These are phyloP conservation scores for Molanna angustata DNA, from an alignment of 2,888 invertebrate genomes.

Conservation along the genomic window DNA sequence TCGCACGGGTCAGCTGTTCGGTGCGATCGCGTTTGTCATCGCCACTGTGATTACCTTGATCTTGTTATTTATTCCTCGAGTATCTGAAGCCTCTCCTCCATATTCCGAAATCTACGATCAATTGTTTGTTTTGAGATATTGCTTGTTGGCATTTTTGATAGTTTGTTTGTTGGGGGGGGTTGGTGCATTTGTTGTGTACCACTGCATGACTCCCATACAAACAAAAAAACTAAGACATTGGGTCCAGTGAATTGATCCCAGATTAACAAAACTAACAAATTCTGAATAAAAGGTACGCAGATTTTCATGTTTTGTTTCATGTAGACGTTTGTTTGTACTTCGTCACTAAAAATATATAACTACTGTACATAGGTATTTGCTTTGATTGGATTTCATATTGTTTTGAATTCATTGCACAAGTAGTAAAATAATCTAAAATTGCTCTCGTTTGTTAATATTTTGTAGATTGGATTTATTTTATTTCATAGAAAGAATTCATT, in stretches of 20 bases:
- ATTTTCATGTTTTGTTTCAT: too few relatives aligned
- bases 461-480: too few relatives aligned
- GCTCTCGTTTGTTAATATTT: too few relatives aligned
- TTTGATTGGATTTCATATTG: too few relatives aligned
- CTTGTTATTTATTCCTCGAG: constrained; percentile 59
- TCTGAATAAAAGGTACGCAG: too few relatives aligned
- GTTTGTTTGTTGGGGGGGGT: constrained; percentile 40
- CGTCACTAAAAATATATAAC: too few relatives aligned
- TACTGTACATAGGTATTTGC: too few relatives aligned
- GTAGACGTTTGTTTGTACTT: too few relatives aligned
- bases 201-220: constrained; percentile 43
- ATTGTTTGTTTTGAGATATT: constrained; percentile 42
- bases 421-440: too few relatives aligned
- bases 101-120: constrained; percentile 52
- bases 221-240: constrained; percentile 40
- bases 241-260: constrained; percentile 9
- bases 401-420: too few relatives aligned
- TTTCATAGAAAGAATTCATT: too few relatives aligned
- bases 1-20: constrained; percentile 63
- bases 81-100: constrained; percentile 41
- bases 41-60: constrained; percentile 57
- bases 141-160: constrained; percentile 40
- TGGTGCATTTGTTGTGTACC: constrained; percentile 41
- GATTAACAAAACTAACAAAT: too few relatives aligned
- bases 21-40: constrained; percentile 56